phyloP scores from a whole-genome alignment of 2,888 invertebrate genomes.

The Pandemis corylana region DNA sequence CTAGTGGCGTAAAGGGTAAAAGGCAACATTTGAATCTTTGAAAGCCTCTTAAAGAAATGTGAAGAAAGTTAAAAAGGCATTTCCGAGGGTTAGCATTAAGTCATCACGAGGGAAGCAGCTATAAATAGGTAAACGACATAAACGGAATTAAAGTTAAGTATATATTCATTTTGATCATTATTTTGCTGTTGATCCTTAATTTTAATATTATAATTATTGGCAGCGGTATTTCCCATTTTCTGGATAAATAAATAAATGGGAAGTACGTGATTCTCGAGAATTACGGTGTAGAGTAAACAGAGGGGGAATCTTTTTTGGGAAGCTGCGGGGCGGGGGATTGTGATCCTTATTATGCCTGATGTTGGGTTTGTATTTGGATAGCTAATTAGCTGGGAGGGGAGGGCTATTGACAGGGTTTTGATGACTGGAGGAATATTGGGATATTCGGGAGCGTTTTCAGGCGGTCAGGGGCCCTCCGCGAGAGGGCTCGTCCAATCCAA shows the following conservation, averaged over 20 bases:
- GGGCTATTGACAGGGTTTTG: constrained; percentile 68
- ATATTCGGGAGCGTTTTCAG: constrained; percentile 14
- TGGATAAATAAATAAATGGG: constrained; percentile 43
- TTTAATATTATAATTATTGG: neutral
- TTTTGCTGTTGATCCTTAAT: neutral
- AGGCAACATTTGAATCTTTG: constrained; percentile 3
- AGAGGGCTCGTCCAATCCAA: constrained; percentile 24
- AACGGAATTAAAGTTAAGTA: neutral
- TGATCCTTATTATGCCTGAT: constrained; percentile 43
- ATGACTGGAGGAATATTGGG: constrained; percentile 66
- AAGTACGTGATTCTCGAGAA: constrained; percentile 54
- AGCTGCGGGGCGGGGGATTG: constrained; percentile 46
- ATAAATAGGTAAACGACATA: neutral
- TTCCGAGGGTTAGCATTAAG: neutral
- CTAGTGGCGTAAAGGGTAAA: neutral
- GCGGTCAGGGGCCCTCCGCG: constrained; percentile 20
- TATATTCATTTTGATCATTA: neutral
- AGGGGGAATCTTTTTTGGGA: constrained; percentile 58
- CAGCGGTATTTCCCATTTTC: constrained; percentile 16
- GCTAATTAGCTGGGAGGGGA: constrained; percentile 47
- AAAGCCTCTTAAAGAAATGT: neutral
- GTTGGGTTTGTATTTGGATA: constrained; percentile 46
- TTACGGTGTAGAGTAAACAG: constrained; percentile 64
- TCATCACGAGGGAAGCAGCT: neutral
- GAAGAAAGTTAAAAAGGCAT: neutral